Percentiles rank a stretch among this genome's conserved stretches.
These are phyloP conservation scores for Conus canariensis DNA, from an alignment of 2,888 invertebrate genomes.

Conservation along the genomic window DNA sequence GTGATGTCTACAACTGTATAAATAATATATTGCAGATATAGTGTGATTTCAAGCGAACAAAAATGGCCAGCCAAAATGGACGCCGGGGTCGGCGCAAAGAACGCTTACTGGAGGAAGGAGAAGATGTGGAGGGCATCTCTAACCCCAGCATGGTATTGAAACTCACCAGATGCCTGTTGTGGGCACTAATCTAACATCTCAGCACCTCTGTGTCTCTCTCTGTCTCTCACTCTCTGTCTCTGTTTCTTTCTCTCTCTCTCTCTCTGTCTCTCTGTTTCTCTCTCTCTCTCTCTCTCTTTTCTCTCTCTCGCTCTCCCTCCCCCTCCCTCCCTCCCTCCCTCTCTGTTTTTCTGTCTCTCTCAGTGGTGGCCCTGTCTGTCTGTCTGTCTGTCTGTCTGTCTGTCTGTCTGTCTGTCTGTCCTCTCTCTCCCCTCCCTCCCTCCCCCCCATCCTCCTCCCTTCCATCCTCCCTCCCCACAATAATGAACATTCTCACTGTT, in stretches of 20 bases:
- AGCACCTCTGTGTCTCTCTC: neutral
- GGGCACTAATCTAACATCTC: neutral
- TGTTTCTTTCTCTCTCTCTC: neutral
- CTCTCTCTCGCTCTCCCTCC: too few species aligned
- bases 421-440: too few species aligned
- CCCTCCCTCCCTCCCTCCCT: too few species aligned
- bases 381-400: too few species aligned
- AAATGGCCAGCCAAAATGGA: neutral
- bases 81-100: slow-evolving; percentile 46
- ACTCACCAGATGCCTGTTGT: neutral
- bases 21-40: neutral
- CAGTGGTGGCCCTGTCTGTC: too few species aligned
- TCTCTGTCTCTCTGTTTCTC: neutral
- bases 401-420: too few species aligned
- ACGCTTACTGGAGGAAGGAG: slow-evolving; percentile 56
- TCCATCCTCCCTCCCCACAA: too few species aligned
- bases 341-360: too few species aligned
- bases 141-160: slow-evolving; percentile 64
- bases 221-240: neutral
- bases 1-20: neutral
- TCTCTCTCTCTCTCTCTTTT: neutral
- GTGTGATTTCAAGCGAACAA: neutral
- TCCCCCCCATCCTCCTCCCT: too few species aligned
- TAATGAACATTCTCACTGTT: too few species aligned
- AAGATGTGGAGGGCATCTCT: slow-evolving; percentile 62